Conservation (phyloP, 2,113 vertebrate species). For the Grus americana region DNA sequence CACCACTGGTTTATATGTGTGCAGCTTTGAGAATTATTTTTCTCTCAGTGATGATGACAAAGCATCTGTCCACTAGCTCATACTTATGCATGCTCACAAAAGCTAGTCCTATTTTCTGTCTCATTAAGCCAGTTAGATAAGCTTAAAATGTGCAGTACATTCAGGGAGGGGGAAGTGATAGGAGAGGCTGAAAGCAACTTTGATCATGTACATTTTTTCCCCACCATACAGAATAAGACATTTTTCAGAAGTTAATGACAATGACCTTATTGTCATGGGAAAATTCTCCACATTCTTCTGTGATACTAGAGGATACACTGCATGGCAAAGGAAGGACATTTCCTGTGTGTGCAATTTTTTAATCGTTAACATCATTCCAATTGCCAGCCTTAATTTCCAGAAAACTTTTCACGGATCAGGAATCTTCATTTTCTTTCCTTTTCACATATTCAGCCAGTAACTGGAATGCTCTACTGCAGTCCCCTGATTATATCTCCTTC, state of each 20-base stretch:
- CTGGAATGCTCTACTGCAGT: neutral
- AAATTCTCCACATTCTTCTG: neutral
- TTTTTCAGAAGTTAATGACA: neutral
- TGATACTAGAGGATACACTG: neutral
- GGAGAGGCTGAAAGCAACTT: neutral
- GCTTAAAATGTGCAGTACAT: neutral
- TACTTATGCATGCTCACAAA: neutral
- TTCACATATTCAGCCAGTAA: neutral
- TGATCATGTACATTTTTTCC: neutral
- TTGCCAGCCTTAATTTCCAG: neutral
- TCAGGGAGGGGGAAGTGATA: neutral
- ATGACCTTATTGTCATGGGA: neutral
- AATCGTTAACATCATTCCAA: neutral
- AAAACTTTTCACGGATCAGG: neutral
- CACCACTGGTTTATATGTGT: neutral
- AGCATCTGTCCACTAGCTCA: neutral
- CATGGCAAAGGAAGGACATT: neutral
- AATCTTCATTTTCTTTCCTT: neutral
- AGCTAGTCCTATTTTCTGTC: neutral
- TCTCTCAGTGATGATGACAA: neutral
- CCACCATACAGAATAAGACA: neutral
- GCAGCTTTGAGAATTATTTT: neutral
- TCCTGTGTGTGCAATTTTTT: neutral
- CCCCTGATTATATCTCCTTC: neutral
- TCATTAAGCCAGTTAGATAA: neutral